phyloP scores from a whole-genome alignment of 2,113 vertebrate genomes.

The Pandion haliaetus region DNA sequence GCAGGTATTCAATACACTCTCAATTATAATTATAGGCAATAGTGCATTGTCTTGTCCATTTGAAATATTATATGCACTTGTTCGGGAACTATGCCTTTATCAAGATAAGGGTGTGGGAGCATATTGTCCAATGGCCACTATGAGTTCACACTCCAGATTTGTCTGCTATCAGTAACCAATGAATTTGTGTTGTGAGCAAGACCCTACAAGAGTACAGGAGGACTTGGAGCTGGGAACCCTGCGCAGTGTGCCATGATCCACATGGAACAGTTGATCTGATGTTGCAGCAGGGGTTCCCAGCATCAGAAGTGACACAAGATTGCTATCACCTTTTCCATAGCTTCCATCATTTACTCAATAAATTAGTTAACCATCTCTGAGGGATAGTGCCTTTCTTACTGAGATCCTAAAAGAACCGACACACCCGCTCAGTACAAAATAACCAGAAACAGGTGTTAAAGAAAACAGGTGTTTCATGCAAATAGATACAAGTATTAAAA shows the following conservation, averaged over 20 bases:
- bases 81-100: background rate
- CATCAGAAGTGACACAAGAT: background rate
- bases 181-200: background rate
- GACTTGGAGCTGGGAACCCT: background rate
- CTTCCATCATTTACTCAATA: background rate
- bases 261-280: rapidly evolving
- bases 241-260: rapidly evolving
- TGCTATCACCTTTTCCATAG: background rate
- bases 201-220: background rate
- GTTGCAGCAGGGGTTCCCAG: background rate
- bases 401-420: background rate
- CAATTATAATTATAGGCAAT: rapidly evolving
- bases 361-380: background rate
- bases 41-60: background rate
- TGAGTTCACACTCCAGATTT: background rate
- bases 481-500: background rate
- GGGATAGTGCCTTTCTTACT: background rate
- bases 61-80: background rate
- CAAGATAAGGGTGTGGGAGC: background rate
- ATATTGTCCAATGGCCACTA: background rate
- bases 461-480: background rate
- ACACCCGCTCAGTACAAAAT: background rate
- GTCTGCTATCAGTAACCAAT: background rate
- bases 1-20: background rate
- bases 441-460: background rate